Percentiles rank a stretch among this genome's conserved stretches.
These are phyloP conservation scores for Drosophila tanythrix DNA, from an alignment of 2,888 invertebrate genomes.

Conservation along the genomic window DNA sequence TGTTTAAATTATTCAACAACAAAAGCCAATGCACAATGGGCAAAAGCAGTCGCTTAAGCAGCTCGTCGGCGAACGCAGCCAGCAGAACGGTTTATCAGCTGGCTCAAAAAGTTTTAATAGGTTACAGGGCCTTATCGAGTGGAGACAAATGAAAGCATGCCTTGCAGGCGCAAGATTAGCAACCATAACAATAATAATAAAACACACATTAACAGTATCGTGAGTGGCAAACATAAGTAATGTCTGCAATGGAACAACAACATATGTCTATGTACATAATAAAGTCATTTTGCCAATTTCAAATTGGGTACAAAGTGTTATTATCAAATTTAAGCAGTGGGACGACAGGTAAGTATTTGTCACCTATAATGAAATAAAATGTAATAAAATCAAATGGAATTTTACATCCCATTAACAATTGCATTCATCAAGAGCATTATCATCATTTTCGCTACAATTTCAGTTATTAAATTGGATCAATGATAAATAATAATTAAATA, in stretches of 20 bases:
- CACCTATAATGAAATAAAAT: background rate
- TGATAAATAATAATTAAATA: background rate
- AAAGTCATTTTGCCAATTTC: background rate
- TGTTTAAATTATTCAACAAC: constrained; percentile 52
- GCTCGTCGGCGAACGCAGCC: constrained; percentile 1
- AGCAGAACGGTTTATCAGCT: constrained; percentile 29
- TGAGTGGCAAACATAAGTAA: constrained; percentile 11
- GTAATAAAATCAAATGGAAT: background rate
- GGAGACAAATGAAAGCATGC: constrained; percentile 65
- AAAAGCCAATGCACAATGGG: constrained; percentile 22
- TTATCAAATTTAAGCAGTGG: background rate
- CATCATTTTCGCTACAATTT: background rate
- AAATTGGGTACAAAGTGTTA: background rate
- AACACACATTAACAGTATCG: constrained; percentile 14
- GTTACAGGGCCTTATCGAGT: constrained; percentile 67
- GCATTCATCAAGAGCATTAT: background rate
- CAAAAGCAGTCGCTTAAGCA: constrained; percentile 3
- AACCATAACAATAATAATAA: constrained; percentile 21
- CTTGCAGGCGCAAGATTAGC: constrained; percentile 57
- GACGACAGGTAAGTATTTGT: background rate
- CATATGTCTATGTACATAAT: background rate
- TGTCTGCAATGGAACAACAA: background rate
- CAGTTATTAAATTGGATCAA: background rate
- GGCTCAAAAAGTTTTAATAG: constrained; percentile 73
- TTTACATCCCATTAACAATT: background rate